phyloP scores from a whole-genome alignment of 2,113 vertebrate species.

The Rhinoderma darwinii region DNA sequence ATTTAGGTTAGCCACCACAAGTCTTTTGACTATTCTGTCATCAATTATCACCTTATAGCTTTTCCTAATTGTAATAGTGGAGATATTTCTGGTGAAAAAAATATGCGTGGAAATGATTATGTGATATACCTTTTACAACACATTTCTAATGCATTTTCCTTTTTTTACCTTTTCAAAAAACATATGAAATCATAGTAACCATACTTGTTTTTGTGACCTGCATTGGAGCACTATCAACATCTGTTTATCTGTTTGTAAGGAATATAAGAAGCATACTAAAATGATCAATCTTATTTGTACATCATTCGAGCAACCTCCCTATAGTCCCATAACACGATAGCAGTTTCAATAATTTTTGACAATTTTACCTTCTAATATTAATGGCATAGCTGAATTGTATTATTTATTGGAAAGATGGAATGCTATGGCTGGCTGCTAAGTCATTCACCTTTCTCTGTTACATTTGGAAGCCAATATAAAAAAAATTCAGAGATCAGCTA shows the following conservation, averaged over 20 bases:
- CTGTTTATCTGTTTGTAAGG: not conserved
- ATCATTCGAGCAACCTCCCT: not conserved
- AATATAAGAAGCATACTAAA: not conserved
- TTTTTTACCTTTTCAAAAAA: not conserved
- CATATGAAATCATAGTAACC: not conserved
- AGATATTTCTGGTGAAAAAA: not conserved
- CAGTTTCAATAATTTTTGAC: conserved; percentile 1
- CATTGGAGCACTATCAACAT: not conserved
- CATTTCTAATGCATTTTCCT: not conserved
- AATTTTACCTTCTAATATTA: conserved; percentile 1
- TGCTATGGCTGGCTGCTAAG: not conserved
- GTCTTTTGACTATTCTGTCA: not conserved
- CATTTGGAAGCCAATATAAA: not conserved
- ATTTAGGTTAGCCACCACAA: not conserved
- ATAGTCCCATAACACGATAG: not conserved
- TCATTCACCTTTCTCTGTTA: not conserved
- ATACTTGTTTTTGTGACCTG: not conserved
- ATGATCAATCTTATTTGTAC: not conserved
- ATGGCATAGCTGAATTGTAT: conserved; percentile 6
- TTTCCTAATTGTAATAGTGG: not conserved
- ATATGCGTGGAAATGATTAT: not conserved
- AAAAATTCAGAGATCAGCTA: not conserved
- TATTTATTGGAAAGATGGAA: not conserved
- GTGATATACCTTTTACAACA: not conserved
- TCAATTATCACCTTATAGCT: not conserved